Conservation (phyloP, 2,797 vertebrate species). For the Coregonus suidteri region DNA sequence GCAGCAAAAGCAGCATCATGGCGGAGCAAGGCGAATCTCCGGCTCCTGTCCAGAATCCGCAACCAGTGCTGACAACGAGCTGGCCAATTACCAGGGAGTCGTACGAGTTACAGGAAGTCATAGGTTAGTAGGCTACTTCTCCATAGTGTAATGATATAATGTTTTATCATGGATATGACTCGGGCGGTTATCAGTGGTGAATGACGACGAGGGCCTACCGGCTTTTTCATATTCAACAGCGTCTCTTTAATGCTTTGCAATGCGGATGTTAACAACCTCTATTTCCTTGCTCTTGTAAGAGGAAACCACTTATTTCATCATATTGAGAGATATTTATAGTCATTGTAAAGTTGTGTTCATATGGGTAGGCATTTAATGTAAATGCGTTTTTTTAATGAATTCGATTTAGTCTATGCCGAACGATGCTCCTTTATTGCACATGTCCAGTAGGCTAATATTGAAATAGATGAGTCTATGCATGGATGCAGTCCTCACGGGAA, state of each 20-base stretch:
- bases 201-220: constrained; percentile 76
- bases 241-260: constrained; percentile 58
- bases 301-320: background rate
- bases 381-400: constrained; percentile 9
- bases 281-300: background rate
- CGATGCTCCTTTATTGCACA: constrained; percentile 45
- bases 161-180: background rate
- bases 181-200: constrained; percentile 43
- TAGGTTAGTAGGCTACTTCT: constrained; percentile 80
- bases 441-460: constrained; percentile 43
- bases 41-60: constrained; percentile 79
- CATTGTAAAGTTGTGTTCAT: background rate
- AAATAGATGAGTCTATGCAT: background rate
- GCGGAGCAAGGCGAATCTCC: constrained; percentile 89
- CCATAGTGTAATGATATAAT: background rate
- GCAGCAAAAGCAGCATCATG: constrained; percentile 82
- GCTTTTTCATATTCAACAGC: constrained; percentile 65
- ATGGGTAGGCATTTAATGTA: constrained; percentile 10
- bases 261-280: constrained; percentile 73
- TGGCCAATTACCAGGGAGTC: constrained; percentile 96
- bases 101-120: constrained; percentile 97
- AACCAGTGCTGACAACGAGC: constrained; percentile 71
- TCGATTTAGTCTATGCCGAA: constrained; percentile 9
- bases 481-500: too few species aligned
- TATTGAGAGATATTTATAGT: background rate